Base-by-base conservation (phyloP, 2,797 vertebrate genomes). In the Dryobates pubescens region DNA sequence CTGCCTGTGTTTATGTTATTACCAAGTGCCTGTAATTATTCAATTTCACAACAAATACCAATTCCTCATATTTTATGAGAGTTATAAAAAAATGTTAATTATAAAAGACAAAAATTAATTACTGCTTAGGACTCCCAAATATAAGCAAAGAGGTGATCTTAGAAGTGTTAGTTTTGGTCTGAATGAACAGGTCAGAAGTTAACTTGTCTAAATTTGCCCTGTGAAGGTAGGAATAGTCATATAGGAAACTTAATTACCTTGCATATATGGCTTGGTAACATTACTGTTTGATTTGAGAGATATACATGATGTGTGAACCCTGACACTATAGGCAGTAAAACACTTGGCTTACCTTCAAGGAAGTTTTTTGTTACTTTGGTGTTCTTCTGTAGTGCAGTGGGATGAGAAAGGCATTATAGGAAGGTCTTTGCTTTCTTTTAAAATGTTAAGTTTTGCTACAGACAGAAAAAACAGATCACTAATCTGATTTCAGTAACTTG, bases 361-460 rank as follows among this genome's bases (percentile, higher is more conserved):
- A 77, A 26, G 61, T 63, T 87, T 96, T 90, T 76, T 43, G 13
- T 49, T 93, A 68, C 56, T 61, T 63, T 34, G 2, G 1, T 36
- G 20, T 78, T 82, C 82, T 73, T 59, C n/a, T 10, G 36, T 79
- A 81, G 43, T 17, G 58, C 20, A 87, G 23, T n/a, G 92, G 45
- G 43, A 6, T 86, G 18, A 64, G 47, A 92, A 78, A 27, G 83
- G 6, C 6, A 3, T 77, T 79, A 73, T 18, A 53, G 49, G 56
- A 70, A 87, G n/a, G 77, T 86, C 27, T 94, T 95, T 94, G 54
- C 38, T 56, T 89, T 89, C 38, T 95, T 93, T 62, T 87, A 56
- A 95, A 96, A 85, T 34, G 17, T 63, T 96, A 73, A 24, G 13
- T 76, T 65, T 93, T 94, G 65, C 71, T 83, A 59, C 59, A 85